Evolutionary conservation across 2,113 vertebrate genomes (phyloP), one percentile per base, ranked within the genome.

Genomic region (Anhinga rufa): DNA sequence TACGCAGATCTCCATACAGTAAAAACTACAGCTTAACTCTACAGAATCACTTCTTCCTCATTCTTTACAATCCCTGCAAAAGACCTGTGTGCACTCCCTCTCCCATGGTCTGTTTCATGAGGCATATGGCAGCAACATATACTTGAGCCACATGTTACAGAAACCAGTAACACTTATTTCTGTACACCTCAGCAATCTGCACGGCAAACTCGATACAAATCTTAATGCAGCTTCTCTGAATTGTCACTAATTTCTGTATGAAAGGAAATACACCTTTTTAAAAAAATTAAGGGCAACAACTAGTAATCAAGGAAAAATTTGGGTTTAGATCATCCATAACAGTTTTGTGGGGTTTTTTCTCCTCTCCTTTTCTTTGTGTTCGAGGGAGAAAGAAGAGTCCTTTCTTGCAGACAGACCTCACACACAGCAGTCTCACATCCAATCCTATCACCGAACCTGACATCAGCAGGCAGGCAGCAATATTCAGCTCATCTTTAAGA

Each of bases 381-480:
- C 18, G 31, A 65, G 19, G 49, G 71, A 84, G 32, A 83, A 46
- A 65, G 64, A n/a, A 57, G 16, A 83, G 19, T 24, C 52, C 64
- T 40, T 61, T 65, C 40, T 49, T 62, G 64, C 69, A 90, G 72
- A 58, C 42, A 89, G 36, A 65, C 12, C 48, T 69, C 25, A 58
- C 84, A 49, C 71, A 49, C 82, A 70, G 79, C 85, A 83, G 77
- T 29, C 64, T 97, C 28, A 1, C 25, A 71, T 57, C 57, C 52
- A 71, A 36, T 82, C 83, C 74, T 19, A 28, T 46, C 9, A 6
- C 64, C 1, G 10, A 93, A 71, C 68, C 82, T 38, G 69, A 70
- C 86, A 92, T 77, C 82, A 93, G 91, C 87, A 93, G 82, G 84
- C 87, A 94, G 61, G 42, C 82, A 86, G 92, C 77, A 88, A 84